A percentile compares a stretch with the other conserved stretches of the same genome.
phyloP scores from a whole-genome alignment of 2,113 vertebrate species.

The Fulica atra region DNA sequence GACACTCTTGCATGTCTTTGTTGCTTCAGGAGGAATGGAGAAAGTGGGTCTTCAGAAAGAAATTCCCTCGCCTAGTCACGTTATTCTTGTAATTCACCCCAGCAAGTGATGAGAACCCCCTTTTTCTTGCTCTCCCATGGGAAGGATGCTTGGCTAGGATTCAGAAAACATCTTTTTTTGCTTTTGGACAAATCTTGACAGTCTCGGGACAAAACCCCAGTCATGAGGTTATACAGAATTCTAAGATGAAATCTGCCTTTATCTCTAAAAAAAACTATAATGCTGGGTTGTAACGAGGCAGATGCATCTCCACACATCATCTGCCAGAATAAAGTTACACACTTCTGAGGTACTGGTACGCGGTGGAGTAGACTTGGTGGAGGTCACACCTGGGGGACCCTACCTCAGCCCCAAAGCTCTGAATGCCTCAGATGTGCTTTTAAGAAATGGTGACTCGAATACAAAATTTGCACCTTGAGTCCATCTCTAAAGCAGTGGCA shows the following conservation, averaged over 20 bases:
- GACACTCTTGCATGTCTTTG: conserved; percentile 28
- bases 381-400: neutral
- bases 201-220: neutral
- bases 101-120: conserved; percentile 12
- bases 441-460: neutral
- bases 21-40: conserved; percentile 26
- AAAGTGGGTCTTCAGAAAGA: conserved; percentile 31
- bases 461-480: neutral
- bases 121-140: neutral
- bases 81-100: conserved; percentile 12
- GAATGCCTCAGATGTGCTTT: neutral
- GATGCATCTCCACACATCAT: rapidly evolving
- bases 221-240: neutral
- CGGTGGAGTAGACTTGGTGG: neutral
- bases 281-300: neutral
- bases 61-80: neutral
- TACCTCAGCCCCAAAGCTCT: neutral
- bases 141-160: neutral
- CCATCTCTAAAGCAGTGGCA: neutral
- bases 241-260: neutral
- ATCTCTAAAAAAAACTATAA: neutral
- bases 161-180: neutral
- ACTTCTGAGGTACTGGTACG: neutral
- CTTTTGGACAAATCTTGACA: neutral
- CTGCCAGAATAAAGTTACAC: neutral